A percentile compares a stretch with the other conserved stretches of the same genome.
Evolutionary conservation across 2,113 vertebrate genomes (phyloP).

Genomic region (Buteo buteo): DNA sequence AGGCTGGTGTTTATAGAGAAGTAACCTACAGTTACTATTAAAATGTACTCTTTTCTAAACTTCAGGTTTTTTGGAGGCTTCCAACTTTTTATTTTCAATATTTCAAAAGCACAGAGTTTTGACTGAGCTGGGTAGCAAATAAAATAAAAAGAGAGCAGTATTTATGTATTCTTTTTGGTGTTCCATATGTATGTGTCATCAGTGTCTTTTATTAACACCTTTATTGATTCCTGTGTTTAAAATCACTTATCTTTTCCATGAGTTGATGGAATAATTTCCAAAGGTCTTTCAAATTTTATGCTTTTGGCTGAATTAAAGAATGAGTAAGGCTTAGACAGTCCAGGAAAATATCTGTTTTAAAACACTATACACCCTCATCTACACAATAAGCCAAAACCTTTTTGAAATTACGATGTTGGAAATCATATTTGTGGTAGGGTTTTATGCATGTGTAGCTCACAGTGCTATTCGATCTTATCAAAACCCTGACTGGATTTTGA

Average conservation of each 20-base stretch:
- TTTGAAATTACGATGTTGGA: neutral
- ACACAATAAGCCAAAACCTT: neutral
- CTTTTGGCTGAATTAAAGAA: neutral
- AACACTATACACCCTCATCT: neutral
- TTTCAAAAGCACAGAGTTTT: neutral
- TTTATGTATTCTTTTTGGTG: neutral
- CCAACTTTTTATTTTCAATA: neutral
- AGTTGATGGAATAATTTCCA: neutral
- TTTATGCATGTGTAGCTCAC: neutral
- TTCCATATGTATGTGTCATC: neutral
- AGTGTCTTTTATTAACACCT: neutral
- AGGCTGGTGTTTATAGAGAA: neutral
- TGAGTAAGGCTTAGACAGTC: neutral
- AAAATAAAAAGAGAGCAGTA: neutral
- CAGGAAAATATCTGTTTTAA: neutral
- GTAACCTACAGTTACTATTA: neutral
- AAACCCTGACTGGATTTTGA: neutral
- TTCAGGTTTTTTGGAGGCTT: neutral
- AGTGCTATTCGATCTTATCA: neutral
- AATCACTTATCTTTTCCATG: neutral
- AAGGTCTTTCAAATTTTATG: neutral
- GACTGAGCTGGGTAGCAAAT: neutral
- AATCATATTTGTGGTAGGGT: neutral
- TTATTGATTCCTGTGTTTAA: neutral
- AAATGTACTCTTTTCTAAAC: neutral